Evolutionary conservation across 2,113 vertebrate genomes (phyloP), one percentile per base, ranked within the genome.

Genomic region (Podarcis cretensis): DNA sequence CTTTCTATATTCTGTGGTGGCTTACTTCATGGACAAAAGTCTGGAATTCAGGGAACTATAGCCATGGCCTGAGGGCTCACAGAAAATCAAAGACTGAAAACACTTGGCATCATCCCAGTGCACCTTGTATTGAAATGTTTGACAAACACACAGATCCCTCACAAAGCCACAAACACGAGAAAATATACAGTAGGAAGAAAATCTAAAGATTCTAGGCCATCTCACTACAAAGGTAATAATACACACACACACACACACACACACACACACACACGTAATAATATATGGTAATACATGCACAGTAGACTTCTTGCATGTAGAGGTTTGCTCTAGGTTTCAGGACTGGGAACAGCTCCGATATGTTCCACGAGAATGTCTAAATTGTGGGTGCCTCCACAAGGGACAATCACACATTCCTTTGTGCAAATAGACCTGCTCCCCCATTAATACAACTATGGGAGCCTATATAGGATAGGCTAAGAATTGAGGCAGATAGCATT

Each of bases 61-160:
- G 73, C 93, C 43, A 16, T 30, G 1, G 84, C 32, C 40, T 32
- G 78, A 90, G 84, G n/a, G 6, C 74, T 90, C 66, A 27, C 32
- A 84, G 18, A 89, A 88, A 95, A 88, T 92, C 65, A 92, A 92
- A 81, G 86, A 43, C 30, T 84, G 32, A 85, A 65, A 89, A 87
- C 54, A 92, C 25, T 10, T 94, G 76, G 37, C 69, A 89, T 90
- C 66, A 86, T 93, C 16, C 83, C 37, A 90, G 1, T 43, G 23
- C 8, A 89, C 89, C 85, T 27, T 32, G 9, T 48, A 79, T 82
- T 89, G 89, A 91, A 77, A 32, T 65, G 81, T 77, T 90, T 86
- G 7, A 73, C 88, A 85, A 79, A 90, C 18, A 68, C 35, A 75
- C 88, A 20, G 16, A 63, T 20, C 48, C 48, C 48, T 54, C 48